Evolutionary conservation across 2,888 invertebrate species (phyloP), one percentile per base, ranked within the genome.

Genomic region (Parelbella ahira): DNA sequence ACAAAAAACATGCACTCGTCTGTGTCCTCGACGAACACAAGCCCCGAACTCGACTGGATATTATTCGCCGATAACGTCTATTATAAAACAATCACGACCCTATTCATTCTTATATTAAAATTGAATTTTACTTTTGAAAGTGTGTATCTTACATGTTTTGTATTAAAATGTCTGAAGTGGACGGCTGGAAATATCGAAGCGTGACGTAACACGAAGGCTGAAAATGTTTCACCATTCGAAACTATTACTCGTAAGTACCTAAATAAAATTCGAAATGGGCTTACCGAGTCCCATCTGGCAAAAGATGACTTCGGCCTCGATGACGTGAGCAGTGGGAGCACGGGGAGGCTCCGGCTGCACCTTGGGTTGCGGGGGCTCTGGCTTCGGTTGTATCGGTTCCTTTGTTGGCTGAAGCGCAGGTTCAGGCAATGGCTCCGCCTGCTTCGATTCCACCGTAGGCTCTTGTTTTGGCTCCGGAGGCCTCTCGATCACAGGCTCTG

Each of bases 221-320:
- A 11, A 11, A 8, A 7, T 6, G n/a, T 21, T 5, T 23, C 15
- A 6, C 8, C 11, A 15, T 34, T 15, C n/a, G n/a, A n/a, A n/a
- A n/a, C 15, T 1, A 6, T 9, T 25, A 11, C 1, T n/a, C n/a
- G 3, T 0, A 27, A 4, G 1, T 2, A 10, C 6, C 1, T 8
- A 2, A 27, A 1, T 27, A 25, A n/a, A 5, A 3, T 7, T 5
- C 30, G n/a, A 11, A 33, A 23, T 38, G 28, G 2, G 45, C 83
- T 92, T 67, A 93, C 93, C 93, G 36, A 93, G 79, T 58, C 92
- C 92, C 89, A 93, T 91, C 72, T 91, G 90, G 69, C 91, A 90
- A 82, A 93, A 93, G 61, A 93, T 91, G 52, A 91, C 91, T 62
- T 92, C 92, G 25, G 92, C 91, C 60, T 90, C 90, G 48, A 90